phyloP scores from a whole-genome alignment of 2,888 invertebrate genomes.

The Pammene fasciana region DNA sequence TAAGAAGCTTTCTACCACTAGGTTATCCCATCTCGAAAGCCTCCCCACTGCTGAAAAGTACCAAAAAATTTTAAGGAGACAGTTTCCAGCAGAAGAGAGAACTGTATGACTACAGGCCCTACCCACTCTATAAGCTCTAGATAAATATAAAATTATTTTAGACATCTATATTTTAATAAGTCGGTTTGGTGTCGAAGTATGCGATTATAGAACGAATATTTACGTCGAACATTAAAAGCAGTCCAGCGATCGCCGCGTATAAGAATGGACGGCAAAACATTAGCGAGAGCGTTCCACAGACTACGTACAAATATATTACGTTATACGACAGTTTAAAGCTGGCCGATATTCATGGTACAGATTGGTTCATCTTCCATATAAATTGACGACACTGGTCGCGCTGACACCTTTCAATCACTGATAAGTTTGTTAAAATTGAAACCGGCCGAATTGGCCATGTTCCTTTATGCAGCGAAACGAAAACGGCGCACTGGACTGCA shows the following conservation, averaged over 20 bases:
- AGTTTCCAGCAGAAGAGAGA: conserved; percentile 12
- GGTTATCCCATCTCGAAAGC: conserved; percentile 62
- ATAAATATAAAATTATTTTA: conserved; percentile 77
- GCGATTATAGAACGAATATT: conserved; percentile 63
- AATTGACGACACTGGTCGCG: conserved; percentile 33
- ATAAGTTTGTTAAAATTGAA: conserved; percentile 13
- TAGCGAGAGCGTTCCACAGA: conserved; percentile 54
- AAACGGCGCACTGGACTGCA: conserved; percentile 65
- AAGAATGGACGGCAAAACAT: conserved; percentile 81
- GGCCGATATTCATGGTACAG: conserved; percentile 37
- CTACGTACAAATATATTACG: conserved; percentile 32
- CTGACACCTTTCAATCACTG: conserved; percentile 21
- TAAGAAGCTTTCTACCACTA: conserved; percentile 73
- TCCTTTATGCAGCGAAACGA: conserved; percentile 37
- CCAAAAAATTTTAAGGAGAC: background rate
- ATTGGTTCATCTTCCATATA: conserved; percentile 16
- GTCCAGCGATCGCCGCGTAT: conserved; percentile 65
- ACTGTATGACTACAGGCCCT: conserved; percentile 56
- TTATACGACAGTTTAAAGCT: conserved; percentile 38
- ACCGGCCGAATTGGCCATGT: background rate
- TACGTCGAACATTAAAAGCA: conserved; percentile 60
- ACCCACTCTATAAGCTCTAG: conserved; percentile 81
- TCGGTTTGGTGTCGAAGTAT: conserved; percentile 74
- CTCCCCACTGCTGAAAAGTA: conserved; percentile 48
- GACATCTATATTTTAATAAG: conserved; percentile 69